Evolutionary conservation across 2,797 vertebrate species (phyloP).

Genomic region (Microhierax caerulescens): DNA sequence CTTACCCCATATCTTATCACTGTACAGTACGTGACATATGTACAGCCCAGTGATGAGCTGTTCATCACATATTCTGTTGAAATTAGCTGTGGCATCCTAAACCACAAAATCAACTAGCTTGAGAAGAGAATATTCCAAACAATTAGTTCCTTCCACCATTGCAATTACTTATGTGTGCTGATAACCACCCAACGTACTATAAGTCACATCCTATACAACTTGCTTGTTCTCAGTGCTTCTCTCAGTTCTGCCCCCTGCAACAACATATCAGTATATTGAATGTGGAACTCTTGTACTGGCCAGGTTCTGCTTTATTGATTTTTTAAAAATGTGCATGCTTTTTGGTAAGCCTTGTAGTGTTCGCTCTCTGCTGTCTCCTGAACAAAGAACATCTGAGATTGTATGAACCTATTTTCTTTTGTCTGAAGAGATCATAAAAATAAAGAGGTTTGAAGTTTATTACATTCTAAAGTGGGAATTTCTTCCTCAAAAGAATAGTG

Average conservation of each 20-base stretch:
- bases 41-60: neutral
- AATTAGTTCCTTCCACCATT: neutral
- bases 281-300: neutral
- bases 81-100: neutral
- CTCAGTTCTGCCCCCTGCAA: neutral
- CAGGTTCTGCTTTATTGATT: neutral
- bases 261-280: neutral
- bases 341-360: neutral
- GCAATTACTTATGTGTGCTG: neutral
- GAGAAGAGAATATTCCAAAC: neutral
- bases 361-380: neutral
- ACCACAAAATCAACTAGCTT: neutral
- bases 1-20: neutral
- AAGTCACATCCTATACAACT: neutral
- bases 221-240: neutral
- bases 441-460: neutral
- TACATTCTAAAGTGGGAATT: neutral
- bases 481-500: neutral
- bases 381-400: neutral
- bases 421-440: neutral
- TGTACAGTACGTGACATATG: neutral
- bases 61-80: neutral
- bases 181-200: neutral
- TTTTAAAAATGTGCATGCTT: neutral
- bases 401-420: neutral